Evolutionary conservation across 2,888 invertebrate species (phyloP).

Genomic region (Tribolium freemani): DNA sequence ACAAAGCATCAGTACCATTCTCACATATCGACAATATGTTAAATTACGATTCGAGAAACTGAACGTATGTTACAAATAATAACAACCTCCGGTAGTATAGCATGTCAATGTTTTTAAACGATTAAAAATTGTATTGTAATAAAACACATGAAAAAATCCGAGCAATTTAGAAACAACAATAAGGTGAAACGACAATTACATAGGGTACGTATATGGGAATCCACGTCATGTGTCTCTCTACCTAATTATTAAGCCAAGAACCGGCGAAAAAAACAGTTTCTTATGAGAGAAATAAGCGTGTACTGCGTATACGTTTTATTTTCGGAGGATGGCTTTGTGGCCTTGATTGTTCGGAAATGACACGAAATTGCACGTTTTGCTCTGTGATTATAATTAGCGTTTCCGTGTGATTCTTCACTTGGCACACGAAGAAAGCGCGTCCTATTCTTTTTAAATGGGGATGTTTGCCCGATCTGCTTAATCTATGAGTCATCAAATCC

Average conservation of each 20-base stretch:
- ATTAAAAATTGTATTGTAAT: conserved; percentile 27
- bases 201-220: conserved; percentile 35
- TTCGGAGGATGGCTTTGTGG: conserved; percentile 21
- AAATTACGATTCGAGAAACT: conserved; percentile 16
- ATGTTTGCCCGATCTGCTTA: conserved; percentile 31
- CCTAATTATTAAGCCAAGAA: conserved; percentile 9
- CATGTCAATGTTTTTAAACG: conserved; percentile 26
- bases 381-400: conserved; percentile 16
- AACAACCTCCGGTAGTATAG: conserved; percentile 13
- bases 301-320: too few relatives aligned
- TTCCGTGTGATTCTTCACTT: conserved; percentile 18
- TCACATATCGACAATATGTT: conserved; percentile 31
- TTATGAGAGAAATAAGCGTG: conserved; percentile 8
- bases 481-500: conserved; percentile 55
- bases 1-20: conserved; percentile 6
- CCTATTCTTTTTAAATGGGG: background rate
- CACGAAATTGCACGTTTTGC: conserved; percentile 26
- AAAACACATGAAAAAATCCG: conserved; percentile 27
- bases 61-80: conserved; percentile 13
- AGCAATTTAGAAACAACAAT: conserved; percentile 28
- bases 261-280: background rate
- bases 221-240: conserved; percentile 25
- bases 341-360: conserved; percentile 27
- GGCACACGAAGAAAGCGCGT: background rate
- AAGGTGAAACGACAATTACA: conserved; percentile 27